Base-by-base conservation (phyloP, 2,113 vertebrate genomes). In the Pelusios castaneus region DNA sequence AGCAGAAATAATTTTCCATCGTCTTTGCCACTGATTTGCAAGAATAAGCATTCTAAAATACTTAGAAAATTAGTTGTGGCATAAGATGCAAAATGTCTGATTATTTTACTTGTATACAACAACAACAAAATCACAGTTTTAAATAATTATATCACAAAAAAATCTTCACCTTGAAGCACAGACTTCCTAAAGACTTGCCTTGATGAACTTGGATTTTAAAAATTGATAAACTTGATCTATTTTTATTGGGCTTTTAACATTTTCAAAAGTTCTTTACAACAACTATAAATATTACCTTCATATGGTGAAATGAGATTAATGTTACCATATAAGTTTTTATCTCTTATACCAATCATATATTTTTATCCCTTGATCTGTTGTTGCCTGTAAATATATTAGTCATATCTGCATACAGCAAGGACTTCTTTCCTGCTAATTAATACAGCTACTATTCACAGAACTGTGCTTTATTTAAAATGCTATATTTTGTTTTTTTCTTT, bases 401-500 rank as follows among this genome's bases (percentile, higher is more conserved):
- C 76, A n/a, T 67, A n/a, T 19, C 2, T 82, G n/a, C 2, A 0
- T n/a, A 22, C 0, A 0, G 38, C 10, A 10, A 75, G 22, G 24
- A 56, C 54, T 67, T 70, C 6, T 91, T 86, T 90, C 49, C 75
- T 25, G 1, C 41, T 67, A 8, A 12, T 80, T 89, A 88, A 80
- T 17, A 24, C 78, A 76, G 51, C 80, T 73, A 3, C 25, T n/a
- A 67, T 45, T 43, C 0, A 2, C 29, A 19, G 60, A 87, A 75
- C 34, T 17, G 16, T 70, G 6, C 14, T 47, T 82, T 76, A 86
- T 70, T 89, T 27, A 13, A 41, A n/a, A 76, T 90, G 54, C 87
- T 60, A 89, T n/a, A 8, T 47, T 79, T n/a, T 41, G 52, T 55
- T 95, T 89, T 83, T 91, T 67, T 95, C 29, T 92, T 70, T 90